phyloP scores from a whole-genome alignment of 1,140 invertebrate genomes.

The Zaprionus davidi region DNA sequence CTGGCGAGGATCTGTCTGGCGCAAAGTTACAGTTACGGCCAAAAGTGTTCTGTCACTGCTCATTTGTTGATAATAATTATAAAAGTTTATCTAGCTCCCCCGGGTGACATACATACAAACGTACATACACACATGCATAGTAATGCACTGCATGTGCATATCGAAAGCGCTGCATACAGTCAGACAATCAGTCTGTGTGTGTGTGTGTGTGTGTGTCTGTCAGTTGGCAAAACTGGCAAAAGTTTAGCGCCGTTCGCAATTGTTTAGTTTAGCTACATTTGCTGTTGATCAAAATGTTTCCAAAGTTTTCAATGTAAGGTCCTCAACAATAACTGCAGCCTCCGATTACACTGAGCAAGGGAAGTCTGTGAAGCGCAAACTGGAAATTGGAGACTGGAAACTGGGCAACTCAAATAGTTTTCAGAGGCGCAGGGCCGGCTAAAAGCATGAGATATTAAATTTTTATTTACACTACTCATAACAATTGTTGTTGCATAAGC shows the following conservation, averaged over 20 bases:
- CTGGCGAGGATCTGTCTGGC: constrained; percentile 40
- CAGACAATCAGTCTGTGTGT: background rate
- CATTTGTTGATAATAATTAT: constrained; percentile 83
- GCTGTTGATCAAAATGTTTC: constrained; percentile 59
- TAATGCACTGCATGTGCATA: background rate
- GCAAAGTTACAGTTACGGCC: constrained; percentile 61
- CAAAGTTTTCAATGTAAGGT: constrained; percentile 50
- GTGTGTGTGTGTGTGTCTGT: constrained; percentile 25
- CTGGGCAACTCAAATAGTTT: constrained; percentile 57
- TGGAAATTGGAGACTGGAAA: constrained; percentile 9
- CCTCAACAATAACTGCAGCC: constrained; percentile 39
- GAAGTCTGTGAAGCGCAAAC: background rate
- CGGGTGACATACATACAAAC: constrained; percentile 57
- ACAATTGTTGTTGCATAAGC: constrained; percentile 53
- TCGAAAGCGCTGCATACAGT: background rate
- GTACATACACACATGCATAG: background rate
- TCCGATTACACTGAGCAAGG: constrained; percentile 36
- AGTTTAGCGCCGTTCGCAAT: constrained; percentile 58
- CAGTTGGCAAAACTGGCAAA: constrained; percentile 20
- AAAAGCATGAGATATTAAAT: constrained; percentile 73
- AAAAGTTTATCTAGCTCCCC: constrained; percentile 72
- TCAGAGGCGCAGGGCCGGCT: constrained; percentile 43
- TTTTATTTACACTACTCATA: constrained; percentile 76
- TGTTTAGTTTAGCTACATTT: constrained; percentile 68
- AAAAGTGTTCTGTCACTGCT: constrained; percentile 79